These are phyloP conservation scores for Rhopalosiphum padi DNA, from an alignment of 1,140 invertebrate genomes.

Conservation along the genomic window DNA sequence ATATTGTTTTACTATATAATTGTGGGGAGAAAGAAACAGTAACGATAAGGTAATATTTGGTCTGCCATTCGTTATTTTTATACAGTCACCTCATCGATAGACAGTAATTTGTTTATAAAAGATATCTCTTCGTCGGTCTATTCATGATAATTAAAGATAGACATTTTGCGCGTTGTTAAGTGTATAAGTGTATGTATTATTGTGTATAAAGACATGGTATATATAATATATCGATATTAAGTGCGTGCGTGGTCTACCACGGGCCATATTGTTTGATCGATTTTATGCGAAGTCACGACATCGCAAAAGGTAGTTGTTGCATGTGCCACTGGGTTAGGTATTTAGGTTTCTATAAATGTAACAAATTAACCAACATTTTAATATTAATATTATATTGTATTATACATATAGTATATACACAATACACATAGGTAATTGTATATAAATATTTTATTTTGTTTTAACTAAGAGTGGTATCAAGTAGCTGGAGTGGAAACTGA, in stretches of 20 bases:
- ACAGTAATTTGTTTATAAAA: not conserved
- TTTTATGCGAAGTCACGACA: not conserved
- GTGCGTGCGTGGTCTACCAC: not conserved
- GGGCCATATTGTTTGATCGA: not conserved
- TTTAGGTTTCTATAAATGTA: not conserved
- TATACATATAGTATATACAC: too few relatives aligned
- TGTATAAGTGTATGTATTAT: not conserved
- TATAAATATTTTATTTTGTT: too few relatives aligned
- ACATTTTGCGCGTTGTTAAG: not conserved
- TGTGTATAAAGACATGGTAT: not conserved
- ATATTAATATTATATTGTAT: too few relatives aligned
- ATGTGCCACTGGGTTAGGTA: not conserved
- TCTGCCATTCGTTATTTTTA: not conserved
- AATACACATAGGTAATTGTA: too few relatives aligned
- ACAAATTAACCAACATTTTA: too few relatives aligned
- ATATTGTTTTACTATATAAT: too few relatives aligned
- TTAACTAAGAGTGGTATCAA: too few relatives aligned
- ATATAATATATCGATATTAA: not conserved
- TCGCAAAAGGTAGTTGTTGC: not conserved
- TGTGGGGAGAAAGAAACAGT: not conserved
- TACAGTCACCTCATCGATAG: not conserved
- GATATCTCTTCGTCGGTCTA: not conserved
- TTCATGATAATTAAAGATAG: not conserved
- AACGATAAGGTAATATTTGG: not conserved
- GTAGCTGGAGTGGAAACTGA: too few relatives aligned